Conservation (phyloP, 2,797 vertebrate species). For the Sternarchorhynchus goeldii region DNA sequence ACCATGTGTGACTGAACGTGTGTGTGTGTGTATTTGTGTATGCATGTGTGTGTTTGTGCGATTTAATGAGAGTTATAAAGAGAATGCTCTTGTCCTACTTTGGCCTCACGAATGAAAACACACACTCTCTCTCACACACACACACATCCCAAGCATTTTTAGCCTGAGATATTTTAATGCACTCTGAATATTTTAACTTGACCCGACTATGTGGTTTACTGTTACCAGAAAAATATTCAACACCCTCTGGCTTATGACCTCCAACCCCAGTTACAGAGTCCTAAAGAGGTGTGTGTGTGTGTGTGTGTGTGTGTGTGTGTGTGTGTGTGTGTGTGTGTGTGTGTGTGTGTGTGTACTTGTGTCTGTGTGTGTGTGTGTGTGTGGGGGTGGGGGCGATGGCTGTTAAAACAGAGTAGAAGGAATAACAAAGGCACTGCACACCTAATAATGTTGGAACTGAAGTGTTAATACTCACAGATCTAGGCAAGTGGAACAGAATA, state of each 20-base stretch:
- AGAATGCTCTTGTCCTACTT: conserved; percentile 60
- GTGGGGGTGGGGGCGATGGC: conserved; percentile 33
- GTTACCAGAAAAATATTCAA: conserved; percentile 78
- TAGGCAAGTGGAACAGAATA: conserved; percentile 38
- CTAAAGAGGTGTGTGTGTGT: conserved; percentile 30
- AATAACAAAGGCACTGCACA: conserved; percentile 62
- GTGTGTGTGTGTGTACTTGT: conserved; percentile 34
- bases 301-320: neutral
- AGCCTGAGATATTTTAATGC: conserved; percentile 64
- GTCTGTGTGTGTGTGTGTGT: no score
- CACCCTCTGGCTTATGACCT: conserved; percentile 70
- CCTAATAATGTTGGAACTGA: conserved; percentile 50
- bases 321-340: conserved; percentile 21
- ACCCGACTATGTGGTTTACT: conserved; percentile 67
- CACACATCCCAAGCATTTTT: conserved; percentile 43
- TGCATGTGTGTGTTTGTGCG: neutral
- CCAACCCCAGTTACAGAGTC: conserved; percentile 62
- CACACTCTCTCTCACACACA: conserved; percentile 28
- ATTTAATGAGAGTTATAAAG: conserved; percentile 2
- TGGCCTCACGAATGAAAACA: conserved; percentile 56
- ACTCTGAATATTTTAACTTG: conserved; percentile 73
- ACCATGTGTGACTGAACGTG: conserved; percentile 40
- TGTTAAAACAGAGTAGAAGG: conserved; percentile 58
- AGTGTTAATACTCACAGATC: conserved; percentile 41
- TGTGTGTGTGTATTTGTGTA: conserved; percentile 7